Percentiles rank a stretch among this genome's conserved stretches.
Evolutionary conservation across 2,888 invertebrate species (phyloP).

Genomic region (Galerucella nymphaeae): DNA sequence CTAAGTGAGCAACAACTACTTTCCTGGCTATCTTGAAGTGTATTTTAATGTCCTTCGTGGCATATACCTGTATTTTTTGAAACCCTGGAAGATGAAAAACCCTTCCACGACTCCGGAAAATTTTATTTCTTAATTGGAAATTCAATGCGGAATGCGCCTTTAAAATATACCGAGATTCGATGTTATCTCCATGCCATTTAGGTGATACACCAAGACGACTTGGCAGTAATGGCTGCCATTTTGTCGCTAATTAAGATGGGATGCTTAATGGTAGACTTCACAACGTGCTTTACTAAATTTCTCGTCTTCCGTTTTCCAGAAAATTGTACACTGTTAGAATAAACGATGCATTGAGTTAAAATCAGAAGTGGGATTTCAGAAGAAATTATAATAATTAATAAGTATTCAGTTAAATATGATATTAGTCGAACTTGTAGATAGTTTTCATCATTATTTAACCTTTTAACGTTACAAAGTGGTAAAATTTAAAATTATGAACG

Average conservation of each 20-base stretch:
- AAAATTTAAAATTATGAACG: no score
- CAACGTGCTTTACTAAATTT: constrained; percentile 49
- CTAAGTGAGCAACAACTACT: no score
- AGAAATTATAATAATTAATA: no score
- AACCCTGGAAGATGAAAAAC: neutral
- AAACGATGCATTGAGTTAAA: neutral
- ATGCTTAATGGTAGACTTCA: constrained; percentile 59
- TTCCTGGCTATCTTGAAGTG: no score
- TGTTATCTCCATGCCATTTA: constrained; percentile 55
- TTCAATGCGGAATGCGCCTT: constrained; percentile 60
- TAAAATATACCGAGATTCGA: constrained; percentile 56
- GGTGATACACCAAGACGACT: constrained; percentile 59
- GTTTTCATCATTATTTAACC: no score
- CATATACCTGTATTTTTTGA: neutral
- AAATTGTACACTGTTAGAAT: constrained; percentile 39
- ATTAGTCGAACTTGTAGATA: no score
- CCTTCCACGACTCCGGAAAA: constrained; percentile 9
- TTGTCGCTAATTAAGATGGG: constrained; percentile 61
- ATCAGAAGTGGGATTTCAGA: neutral
- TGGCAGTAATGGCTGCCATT: constrained; percentile 59
- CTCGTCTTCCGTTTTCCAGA: constrained; percentile 20
- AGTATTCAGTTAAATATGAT: no score
- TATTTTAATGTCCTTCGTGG: no score
- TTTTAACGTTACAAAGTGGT: no score
- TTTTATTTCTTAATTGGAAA: constrained; percentile 59